Conservation (phyloP, 2,888 invertebrate species). For the Blastobasis adustella region DNA sequence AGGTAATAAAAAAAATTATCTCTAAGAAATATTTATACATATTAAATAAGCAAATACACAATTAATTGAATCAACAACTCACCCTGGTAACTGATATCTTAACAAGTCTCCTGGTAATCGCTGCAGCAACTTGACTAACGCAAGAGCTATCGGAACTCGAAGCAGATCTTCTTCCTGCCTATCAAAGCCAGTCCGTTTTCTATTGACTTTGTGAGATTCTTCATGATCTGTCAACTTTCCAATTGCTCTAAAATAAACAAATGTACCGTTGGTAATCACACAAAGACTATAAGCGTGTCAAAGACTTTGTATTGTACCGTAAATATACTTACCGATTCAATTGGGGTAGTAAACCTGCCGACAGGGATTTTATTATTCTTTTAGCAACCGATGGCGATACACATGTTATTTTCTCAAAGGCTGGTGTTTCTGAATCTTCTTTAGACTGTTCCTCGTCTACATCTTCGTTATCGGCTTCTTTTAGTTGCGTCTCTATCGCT, state of each 20-base stretch:
- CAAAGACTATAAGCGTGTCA: neutral
- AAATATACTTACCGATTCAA: slow-evolving; percentile 76
- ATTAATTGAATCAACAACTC: slow-evolving; percentile 28
- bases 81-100: slow-evolving; percentile 88
- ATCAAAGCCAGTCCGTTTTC: slow-evolving; percentile 78
- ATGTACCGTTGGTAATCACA: neutral
- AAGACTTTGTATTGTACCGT: neutral
- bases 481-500: slow-evolving; percentile 46
- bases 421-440: slow-evolving; percentile 37
- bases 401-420: slow-evolving; percentile 62
- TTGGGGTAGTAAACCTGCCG: slow-evolving; percentile 84
- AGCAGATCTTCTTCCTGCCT: slow-evolving; percentile 94
- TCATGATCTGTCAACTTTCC: slow-evolving; percentile 81
- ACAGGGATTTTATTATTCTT: slow-evolving; percentile 82
- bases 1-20: slow-evolving; percentile 5
- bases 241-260: slow-evolving; percentile 41
- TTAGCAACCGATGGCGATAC: slow-evolving; percentile 84
- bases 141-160: slow-evolving; percentile 93
- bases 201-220: slow-evolving; percentile 84
- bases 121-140: slow-evolving; percentile 93
- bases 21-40: too few relatives aligned
- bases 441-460: slow-evolving; percentile 40
- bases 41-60: too few relatives aligned
- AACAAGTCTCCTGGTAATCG: slow-evolving; percentile 86
- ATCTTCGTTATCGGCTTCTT: slow-evolving; percentile 53